Conservation (phyloP, 2,113 vertebrate species). For the Acrocephalus arundinaceus region DNA sequence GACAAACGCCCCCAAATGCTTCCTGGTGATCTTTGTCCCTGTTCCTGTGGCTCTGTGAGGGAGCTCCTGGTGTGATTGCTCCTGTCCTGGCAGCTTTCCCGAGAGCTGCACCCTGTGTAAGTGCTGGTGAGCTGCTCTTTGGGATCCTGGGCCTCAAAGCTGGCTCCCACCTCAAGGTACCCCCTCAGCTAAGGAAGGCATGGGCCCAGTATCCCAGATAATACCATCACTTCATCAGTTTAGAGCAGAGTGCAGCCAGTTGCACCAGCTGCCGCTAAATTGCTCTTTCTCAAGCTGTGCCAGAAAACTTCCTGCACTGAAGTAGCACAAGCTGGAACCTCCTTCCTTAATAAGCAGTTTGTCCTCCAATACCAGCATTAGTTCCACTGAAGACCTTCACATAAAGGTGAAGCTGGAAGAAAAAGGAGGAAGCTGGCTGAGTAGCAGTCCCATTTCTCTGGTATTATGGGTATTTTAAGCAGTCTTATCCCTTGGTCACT, state of each 20-base stretch:
- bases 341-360: neutral
- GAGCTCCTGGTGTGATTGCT: rapidly evolving
- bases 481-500: neutral
- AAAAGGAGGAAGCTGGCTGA: neutral
- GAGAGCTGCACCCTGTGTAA: rapidly evolving
- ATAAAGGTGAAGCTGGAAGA: neutral
- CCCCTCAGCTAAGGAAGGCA: neutral
- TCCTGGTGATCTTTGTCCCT: neutral
- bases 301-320: neutral
- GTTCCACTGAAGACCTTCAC: neutral
- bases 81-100: neutral
- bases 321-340: neutral
- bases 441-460: neutral
- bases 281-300: neutral
- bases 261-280: neutral
- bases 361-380: neutral
- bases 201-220: neutral
- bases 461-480: neutral
- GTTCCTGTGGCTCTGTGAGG: neutral
- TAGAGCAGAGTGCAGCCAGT: neutral
- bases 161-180: neutral
- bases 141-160: neutral
- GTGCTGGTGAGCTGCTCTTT: neutral
- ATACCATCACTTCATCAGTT: neutral
- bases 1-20: rapidly evolving